phyloP scores from a whole-genome alignment of 2,888 invertebrate genomes.

The Amblyjoppa proteus region DNA sequence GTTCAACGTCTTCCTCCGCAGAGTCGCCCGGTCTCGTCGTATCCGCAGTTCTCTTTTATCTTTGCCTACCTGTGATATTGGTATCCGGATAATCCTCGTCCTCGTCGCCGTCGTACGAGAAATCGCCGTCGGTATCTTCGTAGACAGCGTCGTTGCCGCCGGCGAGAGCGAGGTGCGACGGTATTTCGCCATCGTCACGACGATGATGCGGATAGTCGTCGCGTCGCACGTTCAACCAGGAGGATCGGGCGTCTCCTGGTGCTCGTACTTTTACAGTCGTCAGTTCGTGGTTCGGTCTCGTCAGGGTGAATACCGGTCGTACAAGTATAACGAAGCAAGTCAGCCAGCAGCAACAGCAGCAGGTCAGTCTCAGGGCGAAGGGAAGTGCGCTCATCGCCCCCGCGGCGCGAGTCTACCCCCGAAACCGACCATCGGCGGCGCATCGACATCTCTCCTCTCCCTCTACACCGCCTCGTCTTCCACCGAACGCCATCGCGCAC shows the following conservation, averaged over 20 bases:
- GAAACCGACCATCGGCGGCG: slow-evolving; percentile 84
- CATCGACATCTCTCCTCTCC: slow-evolving; percentile 83
- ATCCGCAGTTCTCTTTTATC: not conserved
- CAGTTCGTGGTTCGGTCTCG: slow-evolving; percentile 5
- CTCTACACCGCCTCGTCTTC: slow-evolving; percentile 66
- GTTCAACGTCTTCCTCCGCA: slow-evolving; percentile 41
- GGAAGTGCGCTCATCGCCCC: slow-evolving; percentile 85
- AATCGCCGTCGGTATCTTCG: slow-evolving; percentile 66
- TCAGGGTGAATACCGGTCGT: slow-evolving; percentile 63
- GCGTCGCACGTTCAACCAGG: slow-evolving; percentile 53
- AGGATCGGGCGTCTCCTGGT: slow-evolving; percentile 22
- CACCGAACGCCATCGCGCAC: slow-evolving; percentile 61
- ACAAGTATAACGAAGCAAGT: slow-evolving; percentile 82
- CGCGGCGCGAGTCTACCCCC: slow-evolving; percentile 84
- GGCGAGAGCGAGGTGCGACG: slow-evolving; percentile 56
- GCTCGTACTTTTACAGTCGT: slow-evolving; percentile 7
- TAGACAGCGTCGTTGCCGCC: slow-evolving; percentile 62
- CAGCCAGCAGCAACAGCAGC: slow-evolving; percentile 81
- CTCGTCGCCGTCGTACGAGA: slow-evolving; percentile 80
- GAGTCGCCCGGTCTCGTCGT: not conserved
- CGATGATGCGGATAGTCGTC: slow-evolving; percentile 72
- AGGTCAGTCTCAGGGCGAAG: slow-evolving; percentile 83
- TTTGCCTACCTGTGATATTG: slow-evolving; percentile 84
- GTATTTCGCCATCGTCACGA: slow-evolving; percentile 55
- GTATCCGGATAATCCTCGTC: slow-evolving; percentile 82